phyloP scores from a whole-genome alignment of 2,888 invertebrate genomes.

The Hydrotaea diabolus region DNA sequence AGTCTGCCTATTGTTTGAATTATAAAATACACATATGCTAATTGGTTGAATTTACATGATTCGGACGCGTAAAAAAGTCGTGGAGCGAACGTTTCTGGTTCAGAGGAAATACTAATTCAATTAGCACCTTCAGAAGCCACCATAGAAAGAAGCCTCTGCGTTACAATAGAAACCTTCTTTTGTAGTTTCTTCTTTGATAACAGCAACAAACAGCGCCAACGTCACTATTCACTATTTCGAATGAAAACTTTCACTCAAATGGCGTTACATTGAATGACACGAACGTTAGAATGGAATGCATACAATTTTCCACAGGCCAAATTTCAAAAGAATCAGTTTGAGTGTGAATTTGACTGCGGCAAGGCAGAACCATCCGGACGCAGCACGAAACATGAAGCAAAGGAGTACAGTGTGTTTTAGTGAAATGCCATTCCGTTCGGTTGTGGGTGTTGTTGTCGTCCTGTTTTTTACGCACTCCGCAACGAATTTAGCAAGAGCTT shows the following conservation, averaged over 20 bases:
- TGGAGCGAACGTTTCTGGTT: not conserved
- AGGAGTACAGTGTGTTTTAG: not conserved
- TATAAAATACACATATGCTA: not conserved
- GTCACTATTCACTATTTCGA: not conserved
- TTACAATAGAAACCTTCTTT: too few species aligned
- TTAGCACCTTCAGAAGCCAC: constrained; percentile 18
- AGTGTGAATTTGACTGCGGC: not conserved
- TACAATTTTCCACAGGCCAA: not conserved
- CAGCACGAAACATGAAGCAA: not conserved
- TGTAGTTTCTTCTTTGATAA: not conserved
- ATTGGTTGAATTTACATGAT: not conserved
- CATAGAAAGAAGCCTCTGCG: too few species aligned
- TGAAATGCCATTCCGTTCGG: not conserved
- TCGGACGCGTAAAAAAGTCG: not conserved
- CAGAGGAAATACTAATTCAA: not conserved
- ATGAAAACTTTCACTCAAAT: not conserved
- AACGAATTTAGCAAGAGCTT: constrained; percentile 53
- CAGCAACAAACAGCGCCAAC: not conserved
- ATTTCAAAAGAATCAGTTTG: constrained; percentile 7
- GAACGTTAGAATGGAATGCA: not conserved
- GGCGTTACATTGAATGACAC: not conserved
- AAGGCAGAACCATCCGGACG: not conserved
- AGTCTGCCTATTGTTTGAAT: too few species aligned
- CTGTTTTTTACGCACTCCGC: constrained; percentile 43
- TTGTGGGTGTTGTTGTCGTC: constrained; percentile 7